Percentiles rank a stretch among this genome's conserved stretches.
These are phyloP conservation scores for Epinotia brunnichana DNA, from an alignment of 2,888 invertebrate genomes.

Conservation along the genomic window DNA sequence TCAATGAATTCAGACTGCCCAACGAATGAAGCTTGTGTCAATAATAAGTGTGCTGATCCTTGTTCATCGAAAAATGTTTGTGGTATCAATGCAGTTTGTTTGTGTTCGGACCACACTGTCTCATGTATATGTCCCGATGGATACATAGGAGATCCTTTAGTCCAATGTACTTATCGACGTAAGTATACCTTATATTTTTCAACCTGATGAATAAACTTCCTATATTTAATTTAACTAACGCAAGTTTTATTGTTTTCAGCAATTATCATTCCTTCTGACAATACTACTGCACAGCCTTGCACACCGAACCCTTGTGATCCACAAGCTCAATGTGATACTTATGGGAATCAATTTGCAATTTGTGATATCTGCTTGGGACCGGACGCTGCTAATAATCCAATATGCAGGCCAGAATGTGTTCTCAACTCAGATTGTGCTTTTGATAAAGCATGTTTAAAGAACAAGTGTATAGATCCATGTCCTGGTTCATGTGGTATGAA, in stretches of 20 bases:
- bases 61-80: conserved; percentile 88
- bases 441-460: conserved; percentile 89
- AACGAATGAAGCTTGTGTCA: conserved; percentile 88
- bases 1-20: conserved; percentile 92
- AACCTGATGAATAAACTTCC: neutral
- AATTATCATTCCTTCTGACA: conserved; percentile 81
- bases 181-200: conserved; percentile 55
- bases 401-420: conserved; percentile 92
- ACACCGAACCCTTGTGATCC: conserved; percentile 90
- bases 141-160: conserved; percentile 91
- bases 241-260: conserved; percentile 64
- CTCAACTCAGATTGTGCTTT: conserved; percentile 91
- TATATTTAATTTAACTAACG: neutral
- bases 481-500: conserved; percentile 91
- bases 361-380: conserved; percentile 90
- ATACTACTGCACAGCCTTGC: conserved; percentile 87
- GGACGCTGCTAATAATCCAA: conserved; percentile 86
- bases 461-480: conserved; percentile 90
- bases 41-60: conserved; percentile 89
- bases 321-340: conserved; percentile 87
- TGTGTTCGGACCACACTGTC: conserved; percentile 92
- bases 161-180: conserved; percentile 86
- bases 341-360: conserved; percentile 89
- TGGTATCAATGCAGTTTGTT: conserved; percentile 91
- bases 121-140: conserved; percentile 90